These are phyloP conservation scores for Chymomyza procnemis DNA, from an alignment of 2,888 invertebrate species.

Conservation along the genomic window DNA sequence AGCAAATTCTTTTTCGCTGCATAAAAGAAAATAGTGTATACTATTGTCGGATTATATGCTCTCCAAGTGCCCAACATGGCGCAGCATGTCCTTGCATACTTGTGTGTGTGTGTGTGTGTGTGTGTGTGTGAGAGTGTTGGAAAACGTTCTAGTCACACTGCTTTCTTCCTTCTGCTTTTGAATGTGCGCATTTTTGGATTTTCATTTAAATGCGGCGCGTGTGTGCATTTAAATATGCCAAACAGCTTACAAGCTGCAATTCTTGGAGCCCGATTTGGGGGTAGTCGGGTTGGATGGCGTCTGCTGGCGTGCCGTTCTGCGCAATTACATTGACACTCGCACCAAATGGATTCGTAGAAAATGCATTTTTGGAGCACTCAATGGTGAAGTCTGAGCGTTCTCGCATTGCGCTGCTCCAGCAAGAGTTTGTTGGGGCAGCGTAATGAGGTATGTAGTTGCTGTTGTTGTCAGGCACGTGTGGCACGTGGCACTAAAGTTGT, in stretches of 20 bases:
- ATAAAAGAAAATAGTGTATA: too few relatives aligned
- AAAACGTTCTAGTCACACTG: not conserved
- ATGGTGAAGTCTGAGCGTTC: not conserved
- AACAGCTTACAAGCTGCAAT: not conserved
- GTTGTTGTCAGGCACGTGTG: constrained; percentile 5
- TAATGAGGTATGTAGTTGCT: not conserved
- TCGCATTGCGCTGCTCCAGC: not conserved
- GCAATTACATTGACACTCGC: constrained; percentile 41
- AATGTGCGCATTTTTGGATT: constrained; percentile 34
- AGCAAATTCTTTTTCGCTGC: too few relatives aligned
- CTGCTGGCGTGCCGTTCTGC: not conserved
- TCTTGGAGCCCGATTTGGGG: not conserved
- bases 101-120: too few relatives aligned
- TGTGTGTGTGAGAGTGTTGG: not conserved
- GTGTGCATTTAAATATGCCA: constrained; percentile 44
- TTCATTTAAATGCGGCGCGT: constrained; percentile 40
- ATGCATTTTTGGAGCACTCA: constrained; percentile 28
- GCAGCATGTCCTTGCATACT: too few relatives aligned
- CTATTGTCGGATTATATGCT: too few relatives aligned
- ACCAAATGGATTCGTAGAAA: constrained; percentile 11
- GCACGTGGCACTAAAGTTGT: not conserved
- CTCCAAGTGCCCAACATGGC: too few relatives aligned
- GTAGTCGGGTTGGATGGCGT: too few relatives aligned
- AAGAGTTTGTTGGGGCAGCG: constrained; percentile 43
- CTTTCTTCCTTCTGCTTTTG: constrained; percentile 3